Base-by-base conservation (phyloP, 2,113 vertebrate species). In the Dendrocopos noguchii region DNA sequence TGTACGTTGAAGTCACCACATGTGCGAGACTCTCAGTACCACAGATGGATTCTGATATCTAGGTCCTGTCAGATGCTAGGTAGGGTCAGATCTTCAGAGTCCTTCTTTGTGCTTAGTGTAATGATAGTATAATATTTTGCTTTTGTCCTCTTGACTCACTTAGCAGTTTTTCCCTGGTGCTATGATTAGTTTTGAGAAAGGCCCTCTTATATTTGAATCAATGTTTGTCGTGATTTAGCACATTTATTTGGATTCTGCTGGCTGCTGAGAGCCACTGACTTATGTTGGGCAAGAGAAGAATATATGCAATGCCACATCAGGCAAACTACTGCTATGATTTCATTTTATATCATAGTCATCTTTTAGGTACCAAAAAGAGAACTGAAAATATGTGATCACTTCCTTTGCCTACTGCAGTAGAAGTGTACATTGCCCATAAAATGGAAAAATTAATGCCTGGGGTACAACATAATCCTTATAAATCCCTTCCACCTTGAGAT, bases 291-390 rank as follows among this genome's bases (percentile, higher is more conserved):
- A 74, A 60, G 27, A 87, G 71, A 88, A 74, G 2, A 57, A 34
- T 68, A 18, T 9, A 16, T 29, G 68, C 10, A 42, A 9, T 44
- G 17, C 61, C 74, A 70, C 63, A 61, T 29, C 31, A 72, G 21
- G 50, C 33, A 56, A 84, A 88, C 24, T 24, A 12, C 8, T 86
- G 73, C 3, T 28, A 52, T 44, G n/a, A 50, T 90, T 91, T 91
- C 9, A 63, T 34, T 87, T 27, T 22, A 33, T 91, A 79, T 76
- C 68, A 22, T 31, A 56, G 28, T 47, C n/a, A 91, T 80, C 42
- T 85, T 93, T 87, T 83, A 77, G 27, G 8, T 83, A 73, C 13
- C 34, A 55, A 83, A 87, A 95, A 46, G 14, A 31, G 82, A 94
- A 83, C 52, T 42, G 59, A 60, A 77, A 73, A n/a, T 16, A 7